Evolutionary conservation across 2,797 vertebrate species (phyloP).

Genomic region (Enteromius anoplus): DNA sequence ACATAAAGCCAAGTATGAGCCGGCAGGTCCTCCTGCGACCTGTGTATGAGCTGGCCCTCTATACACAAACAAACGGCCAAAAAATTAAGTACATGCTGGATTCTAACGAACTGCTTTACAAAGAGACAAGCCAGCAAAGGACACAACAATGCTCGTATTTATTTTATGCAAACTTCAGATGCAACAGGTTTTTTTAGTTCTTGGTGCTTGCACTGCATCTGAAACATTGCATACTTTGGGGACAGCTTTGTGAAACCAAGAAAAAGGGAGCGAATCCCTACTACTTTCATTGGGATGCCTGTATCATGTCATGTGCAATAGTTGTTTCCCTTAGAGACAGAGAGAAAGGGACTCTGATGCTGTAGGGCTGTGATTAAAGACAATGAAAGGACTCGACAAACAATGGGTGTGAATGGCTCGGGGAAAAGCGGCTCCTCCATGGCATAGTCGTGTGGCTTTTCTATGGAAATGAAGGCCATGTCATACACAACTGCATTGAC

Average conservation of each 20-base stretch:
- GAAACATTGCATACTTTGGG: conserved; percentile 61
- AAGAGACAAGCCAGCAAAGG: conserved; percentile 60
- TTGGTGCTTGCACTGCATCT: conserved; percentile 68
- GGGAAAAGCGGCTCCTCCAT: conserved; percentile 78
- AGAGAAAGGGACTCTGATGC: conserved; percentile 82
- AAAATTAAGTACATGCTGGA: conserved; percentile 49
- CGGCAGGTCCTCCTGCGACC: conserved; percentile 84
- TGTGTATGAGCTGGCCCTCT: conserved; percentile 82
- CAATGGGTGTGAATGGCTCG: conserved; percentile 82
- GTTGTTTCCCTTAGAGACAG: conserved; percentile 81
- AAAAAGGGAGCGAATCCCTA: conserved; percentile 66
- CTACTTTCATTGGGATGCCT: conserved; percentile 73
- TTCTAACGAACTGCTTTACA: conserved; percentile 19
- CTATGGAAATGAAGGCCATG: conserved; percentile 88
- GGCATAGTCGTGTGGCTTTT: conserved; percentile 87
- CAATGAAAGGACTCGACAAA: conserved; percentile 81
- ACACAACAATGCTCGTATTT: conserved; percentile 68
- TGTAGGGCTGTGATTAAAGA: conserved; percentile 82
- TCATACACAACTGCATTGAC: conserved; percentile 85
- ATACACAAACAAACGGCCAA: conserved; percentile 25
- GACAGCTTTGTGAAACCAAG: conserved; percentile 60
- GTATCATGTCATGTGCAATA: conserved; percentile 94
- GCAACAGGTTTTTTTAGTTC: conserved; percentile 50
- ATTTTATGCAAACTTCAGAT: conserved; percentile 75
- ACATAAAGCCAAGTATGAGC: conserved; percentile 87